Conservation (phyloP, 2,113 vertebrate species). For the Cyprinodon tularosa region DNA sequence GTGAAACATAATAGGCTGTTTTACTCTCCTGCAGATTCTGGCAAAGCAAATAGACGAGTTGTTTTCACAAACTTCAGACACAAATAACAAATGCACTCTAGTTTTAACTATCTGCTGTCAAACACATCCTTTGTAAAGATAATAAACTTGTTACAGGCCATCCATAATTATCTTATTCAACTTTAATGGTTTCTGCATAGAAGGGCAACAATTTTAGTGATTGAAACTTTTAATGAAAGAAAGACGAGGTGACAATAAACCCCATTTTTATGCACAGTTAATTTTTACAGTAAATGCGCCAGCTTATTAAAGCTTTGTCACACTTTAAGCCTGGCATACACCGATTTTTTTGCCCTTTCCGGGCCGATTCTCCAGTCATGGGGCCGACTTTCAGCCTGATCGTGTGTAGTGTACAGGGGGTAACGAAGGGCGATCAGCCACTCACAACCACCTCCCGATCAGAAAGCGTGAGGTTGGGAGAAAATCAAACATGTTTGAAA, state of each 20-base stretch:
- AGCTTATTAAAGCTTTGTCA: not conserved
- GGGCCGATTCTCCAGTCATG: too few species aligned
- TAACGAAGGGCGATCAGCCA: too few species aligned
- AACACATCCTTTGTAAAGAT: not conserved
- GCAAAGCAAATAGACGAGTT: not conserved
- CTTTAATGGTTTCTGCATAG: not conserved
- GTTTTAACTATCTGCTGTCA: not conserved
- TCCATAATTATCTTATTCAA: constrained; percentile 11
- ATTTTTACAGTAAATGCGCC: not conserved
- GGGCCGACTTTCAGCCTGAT: too few species aligned
- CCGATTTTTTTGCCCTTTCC: too few species aligned
- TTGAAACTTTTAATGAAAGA: too few species aligned
- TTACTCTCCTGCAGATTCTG: not conserved
- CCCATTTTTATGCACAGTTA: not conserved
- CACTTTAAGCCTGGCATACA: not conserved
- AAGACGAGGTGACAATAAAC: not conserved
- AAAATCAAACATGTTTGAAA: too few species aligned
- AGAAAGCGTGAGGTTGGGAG: too few species aligned
- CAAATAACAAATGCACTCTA: constrained; percentile 1
- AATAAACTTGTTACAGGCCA: constrained; percentile 23
- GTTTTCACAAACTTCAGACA: constrained; percentile 10
- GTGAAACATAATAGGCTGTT: not conserved
- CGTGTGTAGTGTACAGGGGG: too few species aligned
- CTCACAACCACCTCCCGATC: too few species aligned
- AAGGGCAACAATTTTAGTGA: not conserved